These are phyloP conservation scores for Stomorhina lunata DNA, from an alignment of 2,888 invertebrate genomes.

Conservation along the genomic window DNA sequence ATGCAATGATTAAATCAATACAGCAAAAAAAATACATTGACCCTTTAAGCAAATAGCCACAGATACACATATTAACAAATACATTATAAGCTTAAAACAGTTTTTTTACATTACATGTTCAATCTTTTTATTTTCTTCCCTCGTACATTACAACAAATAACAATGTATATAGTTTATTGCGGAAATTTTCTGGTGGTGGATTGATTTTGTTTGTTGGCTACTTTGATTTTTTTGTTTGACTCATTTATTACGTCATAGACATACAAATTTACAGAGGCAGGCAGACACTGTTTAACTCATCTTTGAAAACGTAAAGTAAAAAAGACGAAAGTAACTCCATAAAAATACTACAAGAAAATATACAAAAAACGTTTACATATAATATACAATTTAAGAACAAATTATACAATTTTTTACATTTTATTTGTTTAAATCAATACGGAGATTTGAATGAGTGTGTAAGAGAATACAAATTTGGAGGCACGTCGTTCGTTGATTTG, in stretches of 20 bases:
- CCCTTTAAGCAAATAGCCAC: no score
- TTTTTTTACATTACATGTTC: no score
- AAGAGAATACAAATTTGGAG: slow-evolving; percentile 42
- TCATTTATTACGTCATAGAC: slow-evolving; percentile 37
- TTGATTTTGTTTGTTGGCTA: neutral
- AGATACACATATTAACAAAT: no score
- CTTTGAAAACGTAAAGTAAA: neutral
- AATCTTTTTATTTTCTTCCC: no score
- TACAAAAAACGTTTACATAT: neutral
- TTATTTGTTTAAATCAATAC: slow-evolving; percentile 17
- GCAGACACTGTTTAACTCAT: neutral
- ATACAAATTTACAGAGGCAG: neutral
- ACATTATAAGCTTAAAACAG: no score
- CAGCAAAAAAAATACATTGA: no score
- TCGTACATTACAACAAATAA: neutral
- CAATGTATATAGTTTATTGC: neutral
- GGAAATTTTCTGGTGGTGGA: neutral
- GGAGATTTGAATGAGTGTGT: neutral
- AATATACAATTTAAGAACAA: neutral
- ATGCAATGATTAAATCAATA: no score
- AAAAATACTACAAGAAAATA: neutral
- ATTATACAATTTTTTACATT: neutral
- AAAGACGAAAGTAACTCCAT: no score
- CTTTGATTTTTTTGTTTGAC: neutral
- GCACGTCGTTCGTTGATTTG: slow-evolving; percentile 26